Evolutionary conservation across 1,140 invertebrate genomes (phyloP).

Genomic region (Sinella curviseta): DNA sequence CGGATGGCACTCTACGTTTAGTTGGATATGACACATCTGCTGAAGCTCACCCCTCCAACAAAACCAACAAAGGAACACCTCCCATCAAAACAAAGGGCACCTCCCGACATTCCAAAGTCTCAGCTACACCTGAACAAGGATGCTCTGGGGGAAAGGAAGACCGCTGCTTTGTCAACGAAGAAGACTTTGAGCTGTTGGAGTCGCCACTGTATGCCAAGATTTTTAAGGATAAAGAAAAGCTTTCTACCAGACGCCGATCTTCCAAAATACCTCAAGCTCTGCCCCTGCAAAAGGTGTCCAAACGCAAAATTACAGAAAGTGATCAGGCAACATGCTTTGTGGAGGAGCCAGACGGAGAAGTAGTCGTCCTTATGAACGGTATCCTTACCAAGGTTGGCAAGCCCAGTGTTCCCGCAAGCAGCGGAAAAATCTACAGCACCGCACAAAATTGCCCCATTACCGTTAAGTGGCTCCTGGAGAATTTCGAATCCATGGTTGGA

Average conservation of each 20-base stretch:
- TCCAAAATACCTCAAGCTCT: neutral
- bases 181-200: neutral
- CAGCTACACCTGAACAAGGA: no score
- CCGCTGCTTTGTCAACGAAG: neutral
- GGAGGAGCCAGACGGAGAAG: neutral
- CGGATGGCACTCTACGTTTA: no score
- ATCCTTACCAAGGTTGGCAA: neutral
- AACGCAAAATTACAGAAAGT: neutral
- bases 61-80: no score
- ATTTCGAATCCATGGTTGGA: conserved; percentile 67
- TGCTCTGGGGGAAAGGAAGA: no score
- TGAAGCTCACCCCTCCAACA: no score
- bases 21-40: no score
- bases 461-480: conserved; percentile 62
- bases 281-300: neutral
- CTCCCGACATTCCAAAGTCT: no score
- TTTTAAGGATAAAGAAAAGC: neutral
- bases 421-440: neutral
- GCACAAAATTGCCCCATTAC: conserved; percentile 15
- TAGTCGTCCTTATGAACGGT: neutral
- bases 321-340: neutral
- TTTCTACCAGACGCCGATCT: neutral
- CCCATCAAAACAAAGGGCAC: no score
- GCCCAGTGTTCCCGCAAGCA: neutral
- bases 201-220: conserved; percentile 1